phyloP scores from a whole-genome alignment of 2,113 vertebrate genomes.

The Mola mola region DNA sequence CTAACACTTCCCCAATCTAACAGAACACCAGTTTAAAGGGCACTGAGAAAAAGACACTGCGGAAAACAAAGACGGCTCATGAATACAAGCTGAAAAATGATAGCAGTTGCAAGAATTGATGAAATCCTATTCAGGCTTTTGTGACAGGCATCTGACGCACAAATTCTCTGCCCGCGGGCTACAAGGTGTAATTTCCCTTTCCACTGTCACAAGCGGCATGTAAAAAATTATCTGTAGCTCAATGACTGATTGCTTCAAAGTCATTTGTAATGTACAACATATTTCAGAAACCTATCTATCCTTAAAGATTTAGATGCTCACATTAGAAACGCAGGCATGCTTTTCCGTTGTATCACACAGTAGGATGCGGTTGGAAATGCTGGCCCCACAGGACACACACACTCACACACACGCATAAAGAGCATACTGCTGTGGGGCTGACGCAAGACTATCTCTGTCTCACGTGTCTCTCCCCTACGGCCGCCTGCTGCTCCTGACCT shows the following conservation, averaged over 20 bases:
- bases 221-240: slow-evolving; percentile 70
- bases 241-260: slow-evolving; percentile 56
- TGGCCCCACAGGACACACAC: slow-evolving; percentile 73
- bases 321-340: slow-evolving; percentile 62
- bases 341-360: slow-evolving; percentile 62
- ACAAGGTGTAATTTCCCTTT: slow-evolving; percentile 78
- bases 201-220: slow-evolving; percentile 67
- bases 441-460: slow-evolving; percentile 83
- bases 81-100: slow-evolving; percentile 77
- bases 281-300: slow-evolving; percentile 25
- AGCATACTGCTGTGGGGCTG: slow-evolving; percentile 78
- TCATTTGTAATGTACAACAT: slow-evolving; percentile 46
- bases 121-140: slow-evolving; percentile 75
- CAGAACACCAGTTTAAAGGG: slow-evolving; percentile 71
- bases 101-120: slow-evolving; percentile 74
- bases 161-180: slow-evolving; percentile 73
- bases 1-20: slow-evolving; percentile 70
- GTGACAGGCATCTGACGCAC: slow-evolving; percentile 68
- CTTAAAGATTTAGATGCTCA: slow-evolving; percentile 32
- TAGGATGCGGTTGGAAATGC: slow-evolving; percentile 74
- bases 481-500: slow-evolving; percentile 85
- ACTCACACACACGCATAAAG: slow-evolving; percentile 57
- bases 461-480: slow-evolving; percentile 81
- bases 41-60: slow-evolving; percentile 64
- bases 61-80: slow-evolving; percentile 73